A percentile compares a stretch with the other conserved stretches of the same genome.
Conservation (phyloP, 2,888 invertebrate species). For the Julus scanicus region DNA sequence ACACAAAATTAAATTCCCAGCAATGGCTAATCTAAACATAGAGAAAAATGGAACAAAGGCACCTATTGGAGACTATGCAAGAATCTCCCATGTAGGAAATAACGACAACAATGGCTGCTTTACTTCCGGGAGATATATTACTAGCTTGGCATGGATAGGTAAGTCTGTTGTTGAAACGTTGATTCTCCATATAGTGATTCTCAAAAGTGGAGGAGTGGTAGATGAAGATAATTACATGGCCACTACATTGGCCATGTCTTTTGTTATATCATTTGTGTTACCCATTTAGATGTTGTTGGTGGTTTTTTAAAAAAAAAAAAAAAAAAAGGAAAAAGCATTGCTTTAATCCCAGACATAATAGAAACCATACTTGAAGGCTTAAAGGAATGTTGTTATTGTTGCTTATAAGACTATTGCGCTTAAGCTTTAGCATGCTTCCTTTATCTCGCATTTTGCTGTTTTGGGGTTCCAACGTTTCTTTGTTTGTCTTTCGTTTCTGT, state of each 20-base stretch:
- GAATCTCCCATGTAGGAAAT: neutral
- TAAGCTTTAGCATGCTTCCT: neutral
- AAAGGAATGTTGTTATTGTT: neutral
- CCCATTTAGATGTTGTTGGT: neutral
- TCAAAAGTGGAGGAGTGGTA: neutral
- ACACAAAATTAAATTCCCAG: neutral
- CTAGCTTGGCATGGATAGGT: conserved; percentile 13
- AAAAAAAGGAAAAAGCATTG: neutral
- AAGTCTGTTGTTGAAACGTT: neutral
- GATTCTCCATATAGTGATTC: neutral
- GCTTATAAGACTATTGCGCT: neutral
- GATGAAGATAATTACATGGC: neutral
- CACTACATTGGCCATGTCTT: neutral
- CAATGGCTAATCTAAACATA: neutral
- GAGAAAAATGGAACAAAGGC: neutral
- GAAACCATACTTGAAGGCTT: conserved; percentile 2
- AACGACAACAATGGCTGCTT: neutral
- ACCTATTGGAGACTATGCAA: neutral
- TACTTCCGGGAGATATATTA: conserved; percentile 22
- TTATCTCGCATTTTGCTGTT: neutral
- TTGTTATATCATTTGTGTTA: neutral
- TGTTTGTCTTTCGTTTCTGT: neutral
- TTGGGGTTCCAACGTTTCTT: neutral
- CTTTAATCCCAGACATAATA: neutral
- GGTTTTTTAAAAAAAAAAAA: neutral